These are phyloP conservation scores for Calyptomena viridis DNA, from an alignment of 2,113 vertebrate species.

Conservation along the genomic window DNA sequence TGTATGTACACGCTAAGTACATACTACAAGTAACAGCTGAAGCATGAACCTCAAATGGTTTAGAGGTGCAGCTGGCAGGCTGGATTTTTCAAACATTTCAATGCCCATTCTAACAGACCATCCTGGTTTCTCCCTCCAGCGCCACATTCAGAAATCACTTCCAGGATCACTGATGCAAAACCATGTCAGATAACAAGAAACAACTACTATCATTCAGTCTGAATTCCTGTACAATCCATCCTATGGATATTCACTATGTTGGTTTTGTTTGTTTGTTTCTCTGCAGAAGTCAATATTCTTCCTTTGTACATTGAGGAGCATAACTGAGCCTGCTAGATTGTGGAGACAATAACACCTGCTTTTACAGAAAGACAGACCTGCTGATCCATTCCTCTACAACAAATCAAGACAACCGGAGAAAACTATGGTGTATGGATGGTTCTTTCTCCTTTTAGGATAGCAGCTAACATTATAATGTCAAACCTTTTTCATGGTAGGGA, in stretches of 20 bases:
- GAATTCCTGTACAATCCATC: neutral
- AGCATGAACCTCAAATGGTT: neutral
- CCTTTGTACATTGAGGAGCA: neutral
- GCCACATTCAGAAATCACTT: neutral
- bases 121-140: neutral
- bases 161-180: neutral
- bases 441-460: neutral
- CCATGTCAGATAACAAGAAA: neutral
- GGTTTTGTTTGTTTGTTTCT: rapidly evolving
- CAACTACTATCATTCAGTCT: neutral
- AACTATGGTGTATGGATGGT: neutral
- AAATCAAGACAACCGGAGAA: neutral
- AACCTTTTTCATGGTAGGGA: neutral
- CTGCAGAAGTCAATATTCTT: neutral
- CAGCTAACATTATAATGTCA: neutral
- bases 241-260: neutral
- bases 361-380: neutral
- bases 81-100: neutral
- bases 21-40: neutral
- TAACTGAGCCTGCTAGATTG: neutral
- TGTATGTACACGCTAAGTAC: neutral
- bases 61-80: neutral
- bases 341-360: neutral
- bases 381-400: neutral
- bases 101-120: neutral